Base-by-base conservation (phyloP, 2,797 vertebrate species). In the Eptatretus atami region DNA sequence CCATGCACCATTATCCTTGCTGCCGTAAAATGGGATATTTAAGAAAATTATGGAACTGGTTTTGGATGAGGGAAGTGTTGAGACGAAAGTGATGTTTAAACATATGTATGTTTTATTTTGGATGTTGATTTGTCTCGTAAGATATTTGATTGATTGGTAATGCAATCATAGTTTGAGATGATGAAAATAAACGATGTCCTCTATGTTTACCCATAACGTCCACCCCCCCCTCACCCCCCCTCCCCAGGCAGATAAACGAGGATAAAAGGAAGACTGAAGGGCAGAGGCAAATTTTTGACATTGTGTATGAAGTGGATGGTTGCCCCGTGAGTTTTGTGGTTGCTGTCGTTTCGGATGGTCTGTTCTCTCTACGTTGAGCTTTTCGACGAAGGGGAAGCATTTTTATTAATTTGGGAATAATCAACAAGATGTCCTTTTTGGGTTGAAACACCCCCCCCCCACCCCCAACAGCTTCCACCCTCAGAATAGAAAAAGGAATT, bases 251-350 rank as follows among this genome's bases (percentile, higher is more conserved):
- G 15, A 61, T 61, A n/a, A 61, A 61, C 11, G 57, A 61, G 57
- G 57, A 61, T 24, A 61, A 61, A 24, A n/a, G 57, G 15, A 61
- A 61, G 57, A 61, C 57, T n/a, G 57, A 61, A 24, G 57, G 57
- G 9, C 57, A 61, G 57, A n/a, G 57, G 15, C 57, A n/a, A 11
- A 61, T 61, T 10, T 61, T 61, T 24, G 57, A 61, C 57, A 61
- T 61, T 24, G 57, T 61, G 10, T 61, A 61, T 11, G 57, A 61
- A 11, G 57, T 61, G 15, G 57, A 61, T n/a, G 57, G 57, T 24
- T 61, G 57, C 57, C 57, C 57, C 9, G 57, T 61, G 57, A 61
- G 57, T 10, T 61, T n/a, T 24, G 11, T 2, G 57, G 15, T 10
- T 24, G 24, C 57, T 44, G 31, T 8, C 31, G 31, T 44, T 44